Evolutionary conservation across 2,888 invertebrate genomes (phyloP), one percentile per base, ranked within the genome.

Genomic region (Papilio demoleus): DNA sequence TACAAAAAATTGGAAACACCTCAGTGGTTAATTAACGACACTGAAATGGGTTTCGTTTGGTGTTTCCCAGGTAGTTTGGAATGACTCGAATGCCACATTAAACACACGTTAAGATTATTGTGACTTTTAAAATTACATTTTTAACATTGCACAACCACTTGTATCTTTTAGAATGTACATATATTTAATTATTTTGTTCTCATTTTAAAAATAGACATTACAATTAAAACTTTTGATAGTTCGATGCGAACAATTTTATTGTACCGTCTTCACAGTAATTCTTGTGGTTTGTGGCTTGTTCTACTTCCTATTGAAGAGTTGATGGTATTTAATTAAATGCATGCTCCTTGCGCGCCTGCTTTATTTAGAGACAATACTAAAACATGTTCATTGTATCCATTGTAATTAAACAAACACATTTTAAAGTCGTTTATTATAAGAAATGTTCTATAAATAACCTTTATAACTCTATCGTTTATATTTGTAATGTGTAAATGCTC

Each of bases 271-370:
- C n/a, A 50, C n/a, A 6, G 50, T 24, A 50, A 27, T 50, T 24
- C 50, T 50, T 24, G 24, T 27, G 24, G 50, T 50, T 27, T 14
- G 6, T 50, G 14, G 27, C 27, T 50, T 50, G 50, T 50, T 50
- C 50, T 50, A 31, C 17, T 56, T 56, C 31, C 31, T 56, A 56
- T 56, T 31, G 53, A 56, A 56, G 31, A 17, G 53, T 56, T 56
- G 31, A 56, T 31, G 53, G 53, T 60, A 40, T 60, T 60, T 60
- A 60, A 60, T 60, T 60, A 40, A 60, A 40, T 24, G n/a, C 60
- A 40, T 24, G 40, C 27, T 24, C 38, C 60, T 60, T 40, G 24
- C 40, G 24, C 60, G n/a, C 38, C 22, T 40, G 40, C 40, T 40
- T 27, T 60, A n/a, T 40, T 38, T 60, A 60, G 40, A 24, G 60